These are phyloP conservation scores for Corydoras maculifer DNA, from an alignment of 2,113 vertebrate genomes.

Conservation along the genomic window DNA sequence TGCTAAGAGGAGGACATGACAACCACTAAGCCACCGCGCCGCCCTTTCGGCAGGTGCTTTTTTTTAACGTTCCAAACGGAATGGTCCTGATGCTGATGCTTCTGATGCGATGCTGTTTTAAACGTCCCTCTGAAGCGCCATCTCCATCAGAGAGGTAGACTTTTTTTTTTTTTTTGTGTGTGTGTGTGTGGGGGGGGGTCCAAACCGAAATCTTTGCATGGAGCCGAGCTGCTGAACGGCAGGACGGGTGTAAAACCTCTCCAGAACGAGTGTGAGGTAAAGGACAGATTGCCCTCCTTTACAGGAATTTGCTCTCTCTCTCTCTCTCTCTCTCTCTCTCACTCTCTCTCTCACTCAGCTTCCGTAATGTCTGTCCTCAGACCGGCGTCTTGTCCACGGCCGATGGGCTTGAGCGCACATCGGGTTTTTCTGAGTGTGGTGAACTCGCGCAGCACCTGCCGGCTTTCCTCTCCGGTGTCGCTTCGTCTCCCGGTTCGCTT, in stretches of 20 bases:
- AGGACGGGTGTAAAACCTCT: constrained; percentile 17
- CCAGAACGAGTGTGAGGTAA: constrained; percentile 41
- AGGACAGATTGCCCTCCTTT: constrained; percentile 57
- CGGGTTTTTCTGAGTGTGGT: constrained; percentile 57
- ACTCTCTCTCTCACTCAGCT: constrained; percentile 54
- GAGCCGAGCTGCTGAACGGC: not conserved
- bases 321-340: constrained; percentile 61
- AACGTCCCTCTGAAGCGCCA: constrained; percentile 12
- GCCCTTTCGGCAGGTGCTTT: too few relatives aligned
- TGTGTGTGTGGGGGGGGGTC: not conserved
- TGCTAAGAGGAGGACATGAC: too few relatives aligned
- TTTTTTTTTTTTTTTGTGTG: not conserved
- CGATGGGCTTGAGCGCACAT: constrained; percentile 48
- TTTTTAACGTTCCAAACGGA: not conserved
- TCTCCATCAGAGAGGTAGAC: constrained; percentile 2
- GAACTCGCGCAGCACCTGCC: constrained; percentile 53
- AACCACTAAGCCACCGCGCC: too few relatives aligned
- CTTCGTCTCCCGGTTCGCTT: not conserved
- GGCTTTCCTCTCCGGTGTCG: constrained; percentile 9
- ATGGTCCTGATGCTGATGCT: not conserved
- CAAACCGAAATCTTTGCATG: not conserved
- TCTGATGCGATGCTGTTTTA: constrained; percentile 4
- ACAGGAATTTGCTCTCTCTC: constrained; percentile 57
- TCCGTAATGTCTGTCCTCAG: constrained; percentile 53
- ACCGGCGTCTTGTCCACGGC: constrained; percentile 43